A percentile compares a stretch with the other conserved stretches of the same genome.
These are phyloP conservation scores for Clarias laeviceps DNA, from an alignment of 2,797 vertebrate genomes.

Conservation along the genomic window DNA sequence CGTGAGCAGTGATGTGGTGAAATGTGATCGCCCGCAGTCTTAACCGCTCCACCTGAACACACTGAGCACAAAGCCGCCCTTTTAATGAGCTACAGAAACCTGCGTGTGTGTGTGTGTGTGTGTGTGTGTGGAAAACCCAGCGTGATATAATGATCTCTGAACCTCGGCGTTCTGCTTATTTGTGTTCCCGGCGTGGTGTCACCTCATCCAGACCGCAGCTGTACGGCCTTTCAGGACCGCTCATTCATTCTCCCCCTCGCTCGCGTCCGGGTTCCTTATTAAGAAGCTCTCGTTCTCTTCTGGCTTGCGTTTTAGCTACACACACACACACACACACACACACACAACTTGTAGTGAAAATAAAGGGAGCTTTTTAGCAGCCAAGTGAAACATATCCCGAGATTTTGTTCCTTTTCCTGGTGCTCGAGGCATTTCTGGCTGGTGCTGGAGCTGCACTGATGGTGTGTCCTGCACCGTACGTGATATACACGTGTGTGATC, in stretches of 20 bases:
- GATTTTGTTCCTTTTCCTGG: conserved; percentile 74
- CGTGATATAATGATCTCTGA: conserved; percentile 28
- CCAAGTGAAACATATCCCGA: conserved; percentile 83
- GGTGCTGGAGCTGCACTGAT: conserved; percentile 62
- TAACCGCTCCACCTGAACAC: conserved; percentile 34
- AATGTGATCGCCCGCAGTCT: neutral
- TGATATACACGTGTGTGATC: neutral
- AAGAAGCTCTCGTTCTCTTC: neutral
- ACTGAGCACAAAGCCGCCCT: neutral
- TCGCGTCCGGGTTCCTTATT: conserved; percentile 59
- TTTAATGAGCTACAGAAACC: conserved; percentile 28
- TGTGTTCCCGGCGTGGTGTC: conserved; percentile 75
- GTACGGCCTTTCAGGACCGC: conserved; percentile 72
- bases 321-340: conserved; percentile 27
- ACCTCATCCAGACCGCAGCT: conserved; percentile 72
- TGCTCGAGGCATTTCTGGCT: conserved; percentile 79
- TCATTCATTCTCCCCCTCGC: conserved; percentile 78
- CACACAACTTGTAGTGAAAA: conserved; percentile 80
- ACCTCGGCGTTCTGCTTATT: conserved; percentile 72
- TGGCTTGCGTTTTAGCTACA: conserved; percentile 60
- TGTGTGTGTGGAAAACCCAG: conserved; percentile 18
- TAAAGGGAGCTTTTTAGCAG: conserved; percentile 75
- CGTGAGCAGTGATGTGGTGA: neutral
- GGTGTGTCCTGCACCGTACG: neutral
- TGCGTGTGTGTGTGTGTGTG: neutral